Evolutionary conservation across 2,888 invertebrate genomes (phyloP).

Genomic region (Sericinus montela): DNA sequence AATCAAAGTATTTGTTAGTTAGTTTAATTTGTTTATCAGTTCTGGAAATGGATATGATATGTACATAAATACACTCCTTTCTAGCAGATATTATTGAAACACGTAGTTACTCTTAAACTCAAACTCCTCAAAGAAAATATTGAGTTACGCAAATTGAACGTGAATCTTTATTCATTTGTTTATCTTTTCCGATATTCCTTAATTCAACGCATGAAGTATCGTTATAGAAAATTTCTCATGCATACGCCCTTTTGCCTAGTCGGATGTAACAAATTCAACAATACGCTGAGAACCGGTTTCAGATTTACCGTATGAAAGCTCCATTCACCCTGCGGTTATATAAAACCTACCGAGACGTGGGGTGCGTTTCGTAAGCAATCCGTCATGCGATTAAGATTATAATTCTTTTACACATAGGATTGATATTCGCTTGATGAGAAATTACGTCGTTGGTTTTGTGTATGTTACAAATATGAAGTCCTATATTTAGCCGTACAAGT

Average conservation of each 20-base stretch:
- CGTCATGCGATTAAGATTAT: not conserved
- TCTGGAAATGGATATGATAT: no score
- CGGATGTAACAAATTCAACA: conserved; percentile 6
- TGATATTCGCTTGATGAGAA: conserved; percentile 3
- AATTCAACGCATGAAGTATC: not conserved
- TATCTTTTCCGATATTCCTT: no score
- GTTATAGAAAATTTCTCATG: not conserved
- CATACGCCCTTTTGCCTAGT: not conserved
- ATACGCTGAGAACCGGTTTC: conserved; percentile 8
- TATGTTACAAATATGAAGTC: not conserved
- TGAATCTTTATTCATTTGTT: no score
- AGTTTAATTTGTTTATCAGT: no score
- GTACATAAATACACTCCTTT: no score
- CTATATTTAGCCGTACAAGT: conserved; percentile 30
- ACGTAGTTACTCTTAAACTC: no score
- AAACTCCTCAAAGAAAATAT: no score
- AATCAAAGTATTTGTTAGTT: no score
- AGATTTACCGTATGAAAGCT: not conserved
- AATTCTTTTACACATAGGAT: conserved; percentile 3
- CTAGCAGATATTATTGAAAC: no score
- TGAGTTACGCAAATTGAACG: no score
- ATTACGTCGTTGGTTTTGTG: not conserved
- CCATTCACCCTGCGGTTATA: not conserved
- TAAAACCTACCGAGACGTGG: not conserved
- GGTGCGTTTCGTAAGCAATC: not conserved